These are phyloP conservation scores for Epizoanthus fatuus DNA, from an alignment of 92 coral and sea anemone species.

Conservation along the genomic window DNA sequence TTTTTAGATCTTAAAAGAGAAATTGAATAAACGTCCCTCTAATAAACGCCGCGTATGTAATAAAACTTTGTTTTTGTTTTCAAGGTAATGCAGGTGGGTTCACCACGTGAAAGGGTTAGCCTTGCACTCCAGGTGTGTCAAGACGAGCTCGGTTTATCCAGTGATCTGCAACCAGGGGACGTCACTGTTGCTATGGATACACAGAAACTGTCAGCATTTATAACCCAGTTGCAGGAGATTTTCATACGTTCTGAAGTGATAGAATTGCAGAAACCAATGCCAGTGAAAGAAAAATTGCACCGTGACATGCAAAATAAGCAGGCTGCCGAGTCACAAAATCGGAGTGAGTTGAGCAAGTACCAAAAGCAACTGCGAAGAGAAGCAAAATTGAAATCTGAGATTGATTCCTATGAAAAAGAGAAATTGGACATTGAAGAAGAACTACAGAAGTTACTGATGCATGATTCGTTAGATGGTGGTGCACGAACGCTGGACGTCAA, in stretches of 20 bases:
- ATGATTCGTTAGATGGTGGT: background rate
- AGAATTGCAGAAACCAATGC: background rate
- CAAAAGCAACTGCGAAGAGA: background rate
- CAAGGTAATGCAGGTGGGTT: conserved; percentile 77
- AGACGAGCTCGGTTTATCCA: conserved; percentile 66
- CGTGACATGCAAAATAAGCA: background rate
- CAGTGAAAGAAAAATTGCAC: background rate
- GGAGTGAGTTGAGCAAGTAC: background rate
- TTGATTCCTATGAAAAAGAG: conserved; percentile 13
- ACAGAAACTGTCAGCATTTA: conserved; percentile 10
- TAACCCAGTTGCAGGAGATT: background rate
- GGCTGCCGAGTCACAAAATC: background rate
- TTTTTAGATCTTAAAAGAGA: too few species aligned
- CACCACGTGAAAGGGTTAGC: conserved; percentile 75
- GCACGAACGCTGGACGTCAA: background rate
- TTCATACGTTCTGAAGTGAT: background rate
- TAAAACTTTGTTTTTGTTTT: background rate
- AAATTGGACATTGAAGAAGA: background rate
- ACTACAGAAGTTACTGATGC: background rate
- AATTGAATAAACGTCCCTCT: too few species aligned
- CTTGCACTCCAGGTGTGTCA: conserved; percentile 61
- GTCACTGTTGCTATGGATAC: background rate
- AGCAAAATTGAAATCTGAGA: conserved; percentile 11
- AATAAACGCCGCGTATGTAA: too few species aligned
- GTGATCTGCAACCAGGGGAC: conserved; percentile 42